Evolutionary conservation across 2,113 vertebrate species (phyloP), one percentile per base, ranked within the genome.

Genomic region (Muntiacus reevesi): DNA sequence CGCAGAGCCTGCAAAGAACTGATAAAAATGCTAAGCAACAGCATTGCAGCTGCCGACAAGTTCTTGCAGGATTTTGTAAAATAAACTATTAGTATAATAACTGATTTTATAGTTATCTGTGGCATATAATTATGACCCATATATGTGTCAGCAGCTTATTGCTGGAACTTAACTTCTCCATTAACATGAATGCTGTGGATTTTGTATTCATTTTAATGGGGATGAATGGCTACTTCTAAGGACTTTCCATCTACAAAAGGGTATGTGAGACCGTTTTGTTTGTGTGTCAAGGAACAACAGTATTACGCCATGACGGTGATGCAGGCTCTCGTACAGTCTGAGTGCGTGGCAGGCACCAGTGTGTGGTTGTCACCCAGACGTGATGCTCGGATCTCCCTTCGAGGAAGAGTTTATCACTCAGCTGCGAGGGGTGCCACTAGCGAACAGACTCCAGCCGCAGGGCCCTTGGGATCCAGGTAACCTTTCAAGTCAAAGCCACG

Each of bases 71-170:
- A 71, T 23, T 88, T 21, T 62, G 52, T 76, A 40, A 62, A 52
- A 94, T 47, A 94, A 90, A 57, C 54, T 57, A 74, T 64, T 79
- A 81, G 79, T 40, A 28, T 92, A 87, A 89, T 87, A 87, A 92
- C 52, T 71, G 40, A 95, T 78, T 85, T 96, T 95, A 96, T 82
- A 92, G 87, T 57, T 87, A 87, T 87, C 81, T 57, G 76, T 33
- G 76, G 30, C 89, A 59, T 90, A 67, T 84, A 94, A 96, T 96
- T 95, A 87, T 2, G 19, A 50, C 33, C 88, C 30, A 27, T 57
- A 47, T 54, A 40, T 50, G 27, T 89, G 67, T 91, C 83, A 78
- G 47, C 33, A 23, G 43, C 76, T 71, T 60, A 36, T 60, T 60
- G 47, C 59, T 40, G 82, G 40, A 76, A 12, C 27, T 94, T 92